A percentile compares a stretch with the other conserved stretches of the same genome.
Conservation (phyloP, 2,888 invertebrate species). For the Campoletis raptor region DNA sequence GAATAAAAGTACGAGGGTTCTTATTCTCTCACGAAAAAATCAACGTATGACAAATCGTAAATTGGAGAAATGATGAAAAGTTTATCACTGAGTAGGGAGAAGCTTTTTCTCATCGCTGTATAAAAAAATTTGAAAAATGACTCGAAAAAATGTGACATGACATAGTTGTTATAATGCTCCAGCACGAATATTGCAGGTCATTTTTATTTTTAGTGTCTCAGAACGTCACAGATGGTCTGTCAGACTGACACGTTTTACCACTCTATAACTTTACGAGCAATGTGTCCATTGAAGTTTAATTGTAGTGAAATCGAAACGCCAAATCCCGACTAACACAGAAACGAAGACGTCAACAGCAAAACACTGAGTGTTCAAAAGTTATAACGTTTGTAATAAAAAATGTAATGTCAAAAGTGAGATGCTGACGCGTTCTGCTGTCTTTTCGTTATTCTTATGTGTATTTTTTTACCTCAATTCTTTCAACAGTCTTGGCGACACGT, state of each 20-base stretch:
- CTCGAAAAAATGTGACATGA: neutral
- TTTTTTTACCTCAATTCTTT: slow-evolving; percentile 89
- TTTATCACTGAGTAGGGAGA: neutral
- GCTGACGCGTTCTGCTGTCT: neutral
- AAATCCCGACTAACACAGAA: neutral
- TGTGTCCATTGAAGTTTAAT: no score
- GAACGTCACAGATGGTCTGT: neutral
- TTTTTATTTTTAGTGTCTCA: neutral
- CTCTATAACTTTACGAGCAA: no score
- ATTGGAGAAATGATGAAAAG: neutral
- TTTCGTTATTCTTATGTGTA: neutral
- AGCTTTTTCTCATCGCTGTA: neutral
- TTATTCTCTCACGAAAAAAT: slow-evolving; percentile 39
- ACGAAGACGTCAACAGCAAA: neutral
- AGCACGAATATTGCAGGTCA: neutral
- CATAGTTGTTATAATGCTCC: neutral
- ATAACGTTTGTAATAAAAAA: neutral
- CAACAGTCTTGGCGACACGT: slow-evolving; percentile 84
- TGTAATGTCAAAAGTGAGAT: no score
- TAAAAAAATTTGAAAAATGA: neutral
- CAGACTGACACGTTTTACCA: neutral
- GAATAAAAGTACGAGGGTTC: slow-evolving; percentile 41
- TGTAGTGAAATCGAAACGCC: neutral
- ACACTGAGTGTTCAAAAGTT: neutral
- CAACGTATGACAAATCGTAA: slow-evolving; percentile 25